A percentile compares a stretch with the other conserved stretches of the same genome.
phyloP scores from a whole-genome alignment of 2,797 vertebrate species.

The Sebastes hopkinsi region DNA sequence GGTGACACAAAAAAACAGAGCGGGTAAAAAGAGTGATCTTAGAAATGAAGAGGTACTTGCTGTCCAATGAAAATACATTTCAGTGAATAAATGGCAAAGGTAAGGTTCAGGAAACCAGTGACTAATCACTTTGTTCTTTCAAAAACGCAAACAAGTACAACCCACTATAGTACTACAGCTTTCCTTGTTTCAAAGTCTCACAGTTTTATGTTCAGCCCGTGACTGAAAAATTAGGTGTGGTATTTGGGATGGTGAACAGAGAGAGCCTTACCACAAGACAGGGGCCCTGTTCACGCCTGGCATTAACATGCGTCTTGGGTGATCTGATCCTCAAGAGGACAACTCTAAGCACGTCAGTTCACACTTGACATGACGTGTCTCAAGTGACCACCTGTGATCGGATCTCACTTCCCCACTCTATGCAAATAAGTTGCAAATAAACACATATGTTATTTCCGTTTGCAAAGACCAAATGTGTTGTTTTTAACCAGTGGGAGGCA shows the following conservation, averaged over 20 bases:
- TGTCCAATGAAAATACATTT: background rate
- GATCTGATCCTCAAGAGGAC: background rate
- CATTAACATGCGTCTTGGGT: background rate
- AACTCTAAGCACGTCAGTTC: background rate
- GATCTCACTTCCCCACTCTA: background rate
- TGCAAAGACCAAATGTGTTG: background rate
- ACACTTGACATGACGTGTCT: background rate
- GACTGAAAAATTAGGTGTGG: background rate
- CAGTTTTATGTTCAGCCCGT: background rate
- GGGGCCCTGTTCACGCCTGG: background rate
- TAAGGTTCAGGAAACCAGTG: background rate
- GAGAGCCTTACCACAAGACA: background rate
- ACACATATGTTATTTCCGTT: background rate
- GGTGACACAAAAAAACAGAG: background rate
- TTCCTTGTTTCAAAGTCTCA: background rate
- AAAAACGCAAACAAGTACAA: background rate
- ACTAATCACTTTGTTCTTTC: background rate
- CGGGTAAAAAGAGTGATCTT: background rate
- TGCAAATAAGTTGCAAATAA: background rate
- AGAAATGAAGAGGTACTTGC: background rate
- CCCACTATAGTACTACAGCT: background rate
- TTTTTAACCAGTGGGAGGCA: background rate
- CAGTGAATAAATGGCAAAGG: background rate
- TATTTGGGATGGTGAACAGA: background rate
- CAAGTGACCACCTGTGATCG: background rate